Evolutionary conservation across 2,888 invertebrate species (phyloP), one percentile per base, ranked within the genome.

Genomic region (Polydrusus cervinus): DNA sequence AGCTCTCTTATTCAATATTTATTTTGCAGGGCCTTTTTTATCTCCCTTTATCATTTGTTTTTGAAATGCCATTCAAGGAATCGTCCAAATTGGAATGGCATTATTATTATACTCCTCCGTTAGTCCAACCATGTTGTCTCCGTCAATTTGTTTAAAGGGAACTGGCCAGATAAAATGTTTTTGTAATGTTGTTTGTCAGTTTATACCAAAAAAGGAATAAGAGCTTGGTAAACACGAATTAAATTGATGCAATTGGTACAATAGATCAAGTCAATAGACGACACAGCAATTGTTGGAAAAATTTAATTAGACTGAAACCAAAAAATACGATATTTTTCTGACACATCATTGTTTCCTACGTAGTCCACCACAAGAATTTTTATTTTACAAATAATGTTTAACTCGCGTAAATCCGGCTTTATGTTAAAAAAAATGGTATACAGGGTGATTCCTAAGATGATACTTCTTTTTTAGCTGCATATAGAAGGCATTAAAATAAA

Each of bases 141-240:
- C 10, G 38, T 18, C 16, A 6, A 38, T 60, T 60, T 60, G 16
- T 60, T 60, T 38, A 60, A 60, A 34, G 38, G 16, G 16, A 38
- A 18, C 38, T 38, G 57, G 38, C n/a, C 57, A 60, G 34, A 60
- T 60, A 60, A 60, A 60, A 60, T 9, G 16, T 60, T 60, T 60
- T 38, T 38, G 18, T 60, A 60, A 60, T 57, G 34, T 57, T 55
- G 34, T 60, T 60, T 60, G 18, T 38, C 16, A n/a, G 11, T 38
- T 60, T 60, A 60, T 38, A 30, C 6, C 13, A 30, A 51, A 53
- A 51, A 51, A 60, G 18, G 57, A 38, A 60, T 3, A 60, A n/a
- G 57, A 43, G 13, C 45, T 25, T 9, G 9, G 62, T 45, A 47
- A 62, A 55, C 10, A 43, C 3, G 34, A 34, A 34, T 34, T 34